phyloP scores from a whole-genome alignment of 2,113 vertebrate genomes.

The Cichladusa arquata region DNA sequence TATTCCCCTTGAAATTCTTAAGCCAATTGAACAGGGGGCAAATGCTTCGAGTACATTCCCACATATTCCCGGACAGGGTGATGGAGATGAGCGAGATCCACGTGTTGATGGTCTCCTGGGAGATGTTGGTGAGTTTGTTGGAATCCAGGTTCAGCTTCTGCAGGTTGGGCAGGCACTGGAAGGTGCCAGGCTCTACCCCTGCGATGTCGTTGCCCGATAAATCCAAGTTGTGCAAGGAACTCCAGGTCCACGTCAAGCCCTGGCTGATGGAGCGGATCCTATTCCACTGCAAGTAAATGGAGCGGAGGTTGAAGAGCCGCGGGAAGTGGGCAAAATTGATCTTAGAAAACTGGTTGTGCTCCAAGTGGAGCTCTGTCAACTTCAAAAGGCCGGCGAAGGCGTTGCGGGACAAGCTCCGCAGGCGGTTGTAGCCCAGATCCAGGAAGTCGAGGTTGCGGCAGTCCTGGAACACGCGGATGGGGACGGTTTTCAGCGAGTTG shows the following conservation, averaged over 20 bases:
- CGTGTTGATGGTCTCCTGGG: slow-evolving; percentile 87
- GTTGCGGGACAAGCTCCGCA: slow-evolving; percentile 91
- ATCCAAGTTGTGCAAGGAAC: slow-evolving; percentile 96
- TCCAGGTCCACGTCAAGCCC: slow-evolving; percentile 95
- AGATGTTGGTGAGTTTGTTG: slow-evolving; percentile 94
- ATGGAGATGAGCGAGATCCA: slow-evolving; percentile 97
- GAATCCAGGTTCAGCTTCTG: slow-evolving; percentile 96
- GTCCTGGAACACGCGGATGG: slow-evolving; percentile 92
- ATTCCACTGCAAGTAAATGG: slow-evolving; percentile 96
- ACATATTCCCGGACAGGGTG: slow-evolving; percentile 92
- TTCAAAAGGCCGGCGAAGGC: slow-evolving; percentile 94
- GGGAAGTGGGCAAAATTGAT: slow-evolving; percentile 96
- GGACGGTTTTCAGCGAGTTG: slow-evolving; percentile 90
- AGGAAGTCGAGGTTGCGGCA: slow-evolving; percentile 96
- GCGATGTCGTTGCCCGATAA: slow-evolving; percentile 94
- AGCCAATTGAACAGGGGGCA: slow-evolving; percentile 93
- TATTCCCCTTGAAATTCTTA: slow-evolving; percentile 93
- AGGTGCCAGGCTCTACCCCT: slow-evolving; percentile 85
- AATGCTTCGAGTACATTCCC: slow-evolving; percentile 92
- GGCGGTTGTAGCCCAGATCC: slow-evolving; percentile 94
- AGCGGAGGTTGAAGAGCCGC: slow-evolving; percentile 91
- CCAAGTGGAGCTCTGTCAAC: slow-evolving; percentile 92
- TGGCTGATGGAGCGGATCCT: slow-evolving; percentile 89
- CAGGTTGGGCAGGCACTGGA: slow-evolving; percentile 93
- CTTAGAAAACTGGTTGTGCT: slow-evolving; percentile 98